Evolutionary conservation across 2,113 vertebrate species (phyloP), one percentile per base, ranked within the genome.

Genomic region (Ictalurus furcatus): DNA sequence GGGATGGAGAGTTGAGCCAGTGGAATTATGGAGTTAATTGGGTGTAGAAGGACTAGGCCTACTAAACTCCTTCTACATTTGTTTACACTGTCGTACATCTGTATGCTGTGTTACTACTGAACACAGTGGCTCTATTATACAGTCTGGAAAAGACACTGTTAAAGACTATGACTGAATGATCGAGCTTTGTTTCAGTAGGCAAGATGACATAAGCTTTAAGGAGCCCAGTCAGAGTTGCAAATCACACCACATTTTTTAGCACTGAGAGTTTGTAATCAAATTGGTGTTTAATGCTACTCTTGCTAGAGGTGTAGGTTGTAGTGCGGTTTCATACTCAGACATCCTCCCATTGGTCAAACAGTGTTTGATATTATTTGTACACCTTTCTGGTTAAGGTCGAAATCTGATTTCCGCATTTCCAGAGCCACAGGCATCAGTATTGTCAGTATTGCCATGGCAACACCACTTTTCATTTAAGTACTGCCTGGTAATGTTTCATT

Each of bases 11-110:
- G n/a, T 28, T 83, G 54, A 54, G 19, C n/a, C 25, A 13, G 54
- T 79, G 82, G 61, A 76, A 65, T 17, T 85, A 61, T 87, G 34
- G 92, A 89, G 86, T 58, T 92, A 87, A 91, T 87, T 91, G 91
- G n/a, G 37, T 90, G 37, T 65, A 19, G 16, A 85, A 58, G 54
- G 23, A 30, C 61, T 54, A 71, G 54, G 23, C n/a, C 82, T 56
- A 71, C 34, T 65, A 78, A 90, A 30, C 54, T 86, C 56, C 40
- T 81, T 65, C 63, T 80, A 37, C 28, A 84, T 65, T 80, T 81
- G 85, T 91, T 88, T 89, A 76, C 84, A 61, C 48, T 63, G 44
- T 25, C 48, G 25, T 59, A 37, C 56, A 65, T 82, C 67, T 69
- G 37, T 88, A 14, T 89, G 87, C 79, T 48, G 61, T 63, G 52